A percentile compares a stretch with the other conserved stretches of the same genome.
These are phyloP conservation scores for Drosophila serrata DNA, from an alignment of 1,140 invertebrate genomes.

Conservation along the genomic window DNA sequence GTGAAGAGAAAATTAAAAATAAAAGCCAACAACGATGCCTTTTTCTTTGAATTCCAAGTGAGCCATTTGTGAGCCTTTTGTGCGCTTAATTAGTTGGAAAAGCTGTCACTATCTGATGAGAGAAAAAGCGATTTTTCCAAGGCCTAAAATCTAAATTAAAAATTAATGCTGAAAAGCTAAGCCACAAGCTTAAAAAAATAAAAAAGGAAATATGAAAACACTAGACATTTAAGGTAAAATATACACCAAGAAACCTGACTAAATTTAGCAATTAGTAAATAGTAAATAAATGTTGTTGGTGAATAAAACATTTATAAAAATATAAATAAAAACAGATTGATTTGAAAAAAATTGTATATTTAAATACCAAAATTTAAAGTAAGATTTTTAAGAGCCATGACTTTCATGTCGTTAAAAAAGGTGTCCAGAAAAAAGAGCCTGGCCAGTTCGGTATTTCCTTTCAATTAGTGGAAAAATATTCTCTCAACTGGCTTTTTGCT, in stretches of 20 bases:
- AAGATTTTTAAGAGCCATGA: background rate
- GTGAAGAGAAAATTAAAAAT: constrained; percentile 64
- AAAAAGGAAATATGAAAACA: background rate
- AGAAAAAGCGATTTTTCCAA: background rate
- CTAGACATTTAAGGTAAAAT: too few species aligned
- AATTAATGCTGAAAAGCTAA: background rate
- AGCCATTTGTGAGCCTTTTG: constrained; percentile 3
- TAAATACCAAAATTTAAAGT: background rate
- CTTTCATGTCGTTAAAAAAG: background rate
- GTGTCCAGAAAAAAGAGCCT: background rate
- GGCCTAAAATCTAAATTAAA: background rate
- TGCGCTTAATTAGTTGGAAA: constrained; percentile 4
- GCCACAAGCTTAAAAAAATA: too few species aligned
- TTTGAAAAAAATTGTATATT: background rate
- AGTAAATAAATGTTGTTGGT: background rate
- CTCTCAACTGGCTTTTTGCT: background rate
- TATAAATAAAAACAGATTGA: background rate
- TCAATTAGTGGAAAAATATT: background rate
- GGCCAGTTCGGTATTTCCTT: background rate
- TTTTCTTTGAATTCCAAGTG: background rate
- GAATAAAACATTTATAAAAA: too few species aligned
- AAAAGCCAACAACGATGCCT: constrained; percentile 37
- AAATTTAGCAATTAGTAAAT: background rate
- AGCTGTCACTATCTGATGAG: constrained; percentile 6
- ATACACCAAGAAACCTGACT: background rate